A percentile compares a stretch with the other conserved stretches of the same genome.
These are phyloP conservation scores for Aromia moschata DNA, from an alignment of 2,888 invertebrate genomes.

Conservation along the genomic window DNA sequence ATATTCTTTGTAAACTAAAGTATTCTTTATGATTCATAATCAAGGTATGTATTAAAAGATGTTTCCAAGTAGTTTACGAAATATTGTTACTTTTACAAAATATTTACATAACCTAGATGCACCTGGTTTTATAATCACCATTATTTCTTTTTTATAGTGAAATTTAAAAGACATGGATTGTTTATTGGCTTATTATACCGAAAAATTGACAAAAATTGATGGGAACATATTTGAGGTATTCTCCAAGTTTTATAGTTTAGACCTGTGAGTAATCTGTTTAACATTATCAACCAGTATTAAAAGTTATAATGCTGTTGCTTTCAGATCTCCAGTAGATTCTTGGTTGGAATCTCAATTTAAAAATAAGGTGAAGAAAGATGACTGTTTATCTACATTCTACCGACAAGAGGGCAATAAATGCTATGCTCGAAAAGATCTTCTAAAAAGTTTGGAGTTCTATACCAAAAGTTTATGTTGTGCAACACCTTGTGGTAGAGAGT, in stretches of 20 bases:
- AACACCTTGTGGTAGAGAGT: constrained; percentile 66
- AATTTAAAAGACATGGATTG: constrained; percentile 48
- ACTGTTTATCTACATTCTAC: constrained; percentile 53
- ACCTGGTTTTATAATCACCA: constrained; percentile 8
- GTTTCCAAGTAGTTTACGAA: neutral
- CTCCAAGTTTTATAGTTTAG: constrained; percentile 50
- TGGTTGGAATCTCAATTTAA: constrained; percentile 58
- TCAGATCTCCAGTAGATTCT: constrained; percentile 53
- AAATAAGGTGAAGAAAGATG: constrained; percentile 54
- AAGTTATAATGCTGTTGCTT: constrained; percentile 41
- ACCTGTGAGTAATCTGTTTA: constrained; percentile 47
- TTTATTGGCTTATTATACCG: constrained; percentile 51
- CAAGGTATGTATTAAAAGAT: constrained; percentile 8
- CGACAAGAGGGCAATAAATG: constrained; percentile 69
- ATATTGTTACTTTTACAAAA: neutral
- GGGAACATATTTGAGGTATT: constrained; percentile 55
- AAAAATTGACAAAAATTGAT: constrained; percentile 51
- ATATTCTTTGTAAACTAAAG: constrained; percentile 9
- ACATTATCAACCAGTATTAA: too few species aligned
- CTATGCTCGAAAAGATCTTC: constrained; percentile 66
- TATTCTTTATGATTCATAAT: constrained; percentile 16
- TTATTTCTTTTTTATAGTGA: constrained; percentile 13
- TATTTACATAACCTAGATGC: constrained; percentile 12
- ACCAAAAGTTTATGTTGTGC: constrained; percentile 72
- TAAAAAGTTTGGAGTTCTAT: constrained; percentile 68